Percentiles rank a stretch among this genome's conserved stretches.
Evolutionary conservation across 2,888 invertebrate species (phyloP).

Genomic region (Leptinotarsa juncta): DNA sequence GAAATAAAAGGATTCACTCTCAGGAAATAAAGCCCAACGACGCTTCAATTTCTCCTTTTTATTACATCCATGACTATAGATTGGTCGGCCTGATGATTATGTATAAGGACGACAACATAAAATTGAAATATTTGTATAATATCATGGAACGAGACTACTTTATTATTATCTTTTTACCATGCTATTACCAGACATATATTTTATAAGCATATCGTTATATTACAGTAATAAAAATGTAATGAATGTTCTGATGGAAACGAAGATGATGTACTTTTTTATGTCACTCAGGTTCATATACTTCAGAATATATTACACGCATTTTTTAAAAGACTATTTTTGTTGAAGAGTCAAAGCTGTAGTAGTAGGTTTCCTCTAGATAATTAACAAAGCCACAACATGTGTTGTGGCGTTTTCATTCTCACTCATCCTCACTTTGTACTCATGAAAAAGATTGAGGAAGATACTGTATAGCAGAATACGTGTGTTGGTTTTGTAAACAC

Average conservation of each 20-base stretch:
- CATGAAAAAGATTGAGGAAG: no score
- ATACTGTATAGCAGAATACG: no score
- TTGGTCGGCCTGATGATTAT: conserved; percentile 16
- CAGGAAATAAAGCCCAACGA: conserved; percentile 14
- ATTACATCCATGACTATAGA: conserved; percentile 10
- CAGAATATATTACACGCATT: no score
- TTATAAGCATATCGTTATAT: conserved; percentile 7
- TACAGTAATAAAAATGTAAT: neutral
- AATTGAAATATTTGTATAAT: conserved; percentile 14
- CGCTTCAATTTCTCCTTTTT: conserved; percentile 18
- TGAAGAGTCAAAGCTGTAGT: no score
- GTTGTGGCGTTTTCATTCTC: no score
- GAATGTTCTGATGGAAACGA: neutral
- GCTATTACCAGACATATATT: conserved; percentile 2
- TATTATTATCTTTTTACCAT: conserved; percentile 1
- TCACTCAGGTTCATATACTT: no score
- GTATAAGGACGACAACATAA: conserved; percentile 9
- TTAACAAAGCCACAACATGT: no score
- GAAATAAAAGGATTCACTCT: conserved; percentile 3
- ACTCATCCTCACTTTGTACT: no score
- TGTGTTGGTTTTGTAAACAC: no score
- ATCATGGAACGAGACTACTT: neutral
- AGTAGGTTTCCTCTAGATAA: no score
- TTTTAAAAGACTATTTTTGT: no score
- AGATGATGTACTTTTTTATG: no score